A percentile compares a stretch with the other conserved stretches of the same genome.
These are phyloP conservation scores for Etheostoma cragini DNA, from an alignment of 2,113 vertebrate genomes.

Conservation along the genomic window DNA sequence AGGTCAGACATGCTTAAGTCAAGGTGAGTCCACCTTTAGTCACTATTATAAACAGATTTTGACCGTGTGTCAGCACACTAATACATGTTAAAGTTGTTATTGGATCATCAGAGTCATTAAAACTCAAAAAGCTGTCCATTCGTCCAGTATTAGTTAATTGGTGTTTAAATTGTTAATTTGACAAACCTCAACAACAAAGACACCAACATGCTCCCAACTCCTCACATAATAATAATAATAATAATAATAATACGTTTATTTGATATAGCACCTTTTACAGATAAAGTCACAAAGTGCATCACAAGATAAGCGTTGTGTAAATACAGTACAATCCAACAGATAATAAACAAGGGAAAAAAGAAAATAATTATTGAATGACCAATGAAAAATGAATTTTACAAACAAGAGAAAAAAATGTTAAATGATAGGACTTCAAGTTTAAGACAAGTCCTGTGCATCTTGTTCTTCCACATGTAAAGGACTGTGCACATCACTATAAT, in stretches of 20 bases:
- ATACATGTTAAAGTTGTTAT: background rate
- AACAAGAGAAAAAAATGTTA: too few relatives aligned
- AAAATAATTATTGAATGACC: too few relatives aligned
- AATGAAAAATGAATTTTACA: too few relatives aligned
- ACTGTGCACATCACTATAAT: background rate
- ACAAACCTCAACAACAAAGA: constrained; percentile 4
- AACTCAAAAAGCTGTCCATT: background rate
- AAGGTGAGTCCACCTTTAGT: background rate
- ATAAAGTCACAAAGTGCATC: too few relatives aligned
- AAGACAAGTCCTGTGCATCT: background rate
- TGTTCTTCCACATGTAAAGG: background rate
- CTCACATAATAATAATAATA: too few relatives aligned
- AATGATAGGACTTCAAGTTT: too few relatives aligned
- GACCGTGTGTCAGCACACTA: background rate
- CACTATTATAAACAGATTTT: background rate
- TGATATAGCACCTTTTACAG: too few relatives aligned
- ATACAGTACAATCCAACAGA: too few relatives aligned
- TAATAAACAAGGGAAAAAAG: too few relatives aligned
- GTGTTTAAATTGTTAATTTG: background rate
- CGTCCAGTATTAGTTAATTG: background rate
- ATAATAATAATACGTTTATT: too few relatives aligned
- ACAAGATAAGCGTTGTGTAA: too few relatives aligned
- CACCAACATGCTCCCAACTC: background rate
- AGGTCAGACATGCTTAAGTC: background rate
- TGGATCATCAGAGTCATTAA: background rate